These are phyloP conservation scores for Acronicta aceris DNA, from an alignment of 2,888 invertebrate genomes.

Conservation along the genomic window DNA sequence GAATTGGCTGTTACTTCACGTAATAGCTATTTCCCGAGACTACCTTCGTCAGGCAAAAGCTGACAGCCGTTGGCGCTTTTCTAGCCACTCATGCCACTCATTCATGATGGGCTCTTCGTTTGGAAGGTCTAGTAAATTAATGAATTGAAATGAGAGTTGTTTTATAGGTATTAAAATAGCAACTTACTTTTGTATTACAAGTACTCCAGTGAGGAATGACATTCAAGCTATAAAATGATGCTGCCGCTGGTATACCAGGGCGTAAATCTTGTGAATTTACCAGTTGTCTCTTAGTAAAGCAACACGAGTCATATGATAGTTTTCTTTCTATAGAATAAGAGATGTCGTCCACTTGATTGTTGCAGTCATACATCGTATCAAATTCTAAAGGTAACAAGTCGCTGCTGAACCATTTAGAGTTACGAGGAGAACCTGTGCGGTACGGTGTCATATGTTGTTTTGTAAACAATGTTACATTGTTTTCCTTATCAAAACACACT, in stretches of 20 bases:
- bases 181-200: slow-evolving; percentile 65
- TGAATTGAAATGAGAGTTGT: too few relatives aligned
- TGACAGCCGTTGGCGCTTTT: too few relatives aligned
- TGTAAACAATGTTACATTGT: slow-evolving; percentile 61
- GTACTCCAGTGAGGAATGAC: slow-evolving; percentile 75
- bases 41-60: too few relatives aligned
- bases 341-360: slow-evolving; percentile 55
- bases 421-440: slow-evolving; percentile 43
- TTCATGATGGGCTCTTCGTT: too few relatives aligned
- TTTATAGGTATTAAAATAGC: not conserved
- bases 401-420: slow-evolving; percentile 55
- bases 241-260: slow-evolving; percentile 65
- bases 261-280: slow-evolving; percentile 68
- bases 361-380: slow-evolving; percentile 63
- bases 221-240: slow-evolving; percentile 69
- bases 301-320: slow-evolving; percentile 62
- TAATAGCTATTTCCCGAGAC: too few relatives aligned
- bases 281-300: slow-evolving; percentile 68
- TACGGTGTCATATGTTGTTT: slow-evolving; percentile 53
- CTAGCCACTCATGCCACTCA: too few relatives aligned
- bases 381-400: slow-evolving; percentile 54
- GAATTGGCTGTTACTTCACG: too few relatives aligned
- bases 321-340: slow-evolving; percentile 45
- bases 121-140: too few relatives aligned
- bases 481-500: slow-evolving; percentile 64